These are phyloP conservation scores for Tokudaia tokunoshimensis DNA, from an alignment of 2,797 vertebrate genomes.

Conservation along the genomic window DNA sequence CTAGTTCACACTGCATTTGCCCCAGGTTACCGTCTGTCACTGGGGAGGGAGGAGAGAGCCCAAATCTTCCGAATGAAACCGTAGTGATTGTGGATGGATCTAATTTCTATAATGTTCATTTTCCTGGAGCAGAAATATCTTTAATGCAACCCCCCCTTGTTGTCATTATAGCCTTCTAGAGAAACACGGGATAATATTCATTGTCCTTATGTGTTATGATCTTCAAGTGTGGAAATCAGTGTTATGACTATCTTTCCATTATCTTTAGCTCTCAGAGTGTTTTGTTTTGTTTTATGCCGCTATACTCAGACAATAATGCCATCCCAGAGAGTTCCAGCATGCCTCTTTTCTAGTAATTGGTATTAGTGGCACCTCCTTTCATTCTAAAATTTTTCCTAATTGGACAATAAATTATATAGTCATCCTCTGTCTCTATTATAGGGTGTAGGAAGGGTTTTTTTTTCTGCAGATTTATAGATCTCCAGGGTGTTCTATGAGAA, in stretches of 20 bases:
- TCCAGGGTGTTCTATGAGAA: conserved; percentile 27
- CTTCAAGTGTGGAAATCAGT: neutral
- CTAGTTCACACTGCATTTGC: neutral
- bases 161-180: neutral
- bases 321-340: neutral
- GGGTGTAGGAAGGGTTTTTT: neutral
- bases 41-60: neutral
- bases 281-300: conserved; percentile 25
- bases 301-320: neutral
- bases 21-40: neutral
- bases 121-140: neutral
- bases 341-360: neutral
- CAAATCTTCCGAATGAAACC: neutral
- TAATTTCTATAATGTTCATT: conserved; percentile 13
- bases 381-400: conserved; percentile 46
- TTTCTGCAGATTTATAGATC: conserved; percentile 29
- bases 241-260: conserved; percentile 4
- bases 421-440: neutral
- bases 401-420: conserved; percentile 27
- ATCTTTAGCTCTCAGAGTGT: conserved; percentile 4
- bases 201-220: neutral
- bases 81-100: neutral
- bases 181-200: neutral
- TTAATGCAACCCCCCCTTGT: neutral
- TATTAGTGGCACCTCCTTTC: conserved; percentile 48